Base-by-base conservation (phyloP, 2,797 vertebrate genomes). In the Galago senegalensis region DNA sequence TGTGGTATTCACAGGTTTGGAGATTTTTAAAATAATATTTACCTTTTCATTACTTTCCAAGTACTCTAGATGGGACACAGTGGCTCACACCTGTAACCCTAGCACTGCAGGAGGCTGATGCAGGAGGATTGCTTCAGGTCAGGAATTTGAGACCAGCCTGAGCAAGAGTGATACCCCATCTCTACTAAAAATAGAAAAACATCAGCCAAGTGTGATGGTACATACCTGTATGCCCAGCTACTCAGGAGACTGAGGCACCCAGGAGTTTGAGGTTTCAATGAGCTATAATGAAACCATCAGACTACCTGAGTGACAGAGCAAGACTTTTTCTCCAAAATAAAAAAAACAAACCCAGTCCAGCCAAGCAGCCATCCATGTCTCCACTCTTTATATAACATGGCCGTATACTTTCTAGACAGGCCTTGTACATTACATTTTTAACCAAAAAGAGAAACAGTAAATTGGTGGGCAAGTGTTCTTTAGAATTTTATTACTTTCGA, bases 401-500 rank as follows among this genome's bases (percentile, higher is more conserved):
- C 49, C 17, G 49, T 53, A 53, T 53, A 53, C 49, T 53, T 53
- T 53, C 49, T 53, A 14, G 49, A 53, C 14, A 53, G 14, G 14
- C 14, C 49, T 53, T 16, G 53, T 37, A 29, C 43, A 82, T 73
- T 92, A 86, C 49, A 76, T 56, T 73, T 89, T 25, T n/a, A 79
- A 79, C 21, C 18, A 8, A 79, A 61, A 85, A 77, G 7, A 89
- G 34, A 89, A 80, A 70, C 37, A 73, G 43, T 91, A 46, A 76
- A 67, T n/a, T 79, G 3, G 9, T 61, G 20, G 21, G 2, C 25
- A 58, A 87, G 11, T 75, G n/a, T 63, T 56, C 1, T 12, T 61
- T 89, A 58, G 34, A 95, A 77, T 73, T 31, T 21, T 9, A 83
- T 91, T 91, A 69, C 18, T 69, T 94, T 75, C 61, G 11, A 88